Percentiles rank a stretch among this genome's conserved stretches.
phyloP scores from a whole-genome alignment of 1,140 invertebrate genomes.

The Achatina immaculata region DNA sequence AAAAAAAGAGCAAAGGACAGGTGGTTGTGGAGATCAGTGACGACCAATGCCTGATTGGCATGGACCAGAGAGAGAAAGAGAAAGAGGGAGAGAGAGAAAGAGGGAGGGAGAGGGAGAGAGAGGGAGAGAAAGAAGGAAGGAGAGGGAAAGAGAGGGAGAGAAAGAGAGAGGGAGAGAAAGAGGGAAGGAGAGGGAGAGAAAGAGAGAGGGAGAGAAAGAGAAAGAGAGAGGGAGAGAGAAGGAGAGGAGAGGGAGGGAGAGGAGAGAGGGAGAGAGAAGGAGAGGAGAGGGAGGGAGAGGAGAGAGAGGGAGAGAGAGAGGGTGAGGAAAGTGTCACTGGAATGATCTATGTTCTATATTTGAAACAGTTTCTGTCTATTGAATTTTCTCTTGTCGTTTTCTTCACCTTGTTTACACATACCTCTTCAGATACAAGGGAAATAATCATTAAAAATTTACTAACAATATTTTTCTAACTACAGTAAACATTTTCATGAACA shows the following conservation, averaged over 20 bases:
- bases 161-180: background rate
- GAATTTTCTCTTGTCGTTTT: no score
- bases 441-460: no score
- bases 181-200: background rate
- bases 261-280: constrained; percentile 4
- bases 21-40: no score
- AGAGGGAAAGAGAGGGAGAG: background rate
- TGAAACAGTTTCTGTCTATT: no score
- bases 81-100: constrained; percentile 8
- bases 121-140: background rate
- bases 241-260: background rate
- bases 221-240: background rate
- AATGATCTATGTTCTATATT: background rate
- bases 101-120: constrained; percentile 16
- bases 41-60: no score
- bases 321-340: background rate
- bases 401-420: no score
- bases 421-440: no score
- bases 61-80: background rate
- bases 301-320: constrained; percentile 14
- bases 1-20: no score
- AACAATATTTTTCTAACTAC: no score
- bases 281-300: no score
- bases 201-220: background rate
- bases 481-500: no score